These are phyloP conservation scores for Drosophila cognata DNA, from an alignment of 2,888 invertebrate species.

Conservation along the genomic window DNA sequence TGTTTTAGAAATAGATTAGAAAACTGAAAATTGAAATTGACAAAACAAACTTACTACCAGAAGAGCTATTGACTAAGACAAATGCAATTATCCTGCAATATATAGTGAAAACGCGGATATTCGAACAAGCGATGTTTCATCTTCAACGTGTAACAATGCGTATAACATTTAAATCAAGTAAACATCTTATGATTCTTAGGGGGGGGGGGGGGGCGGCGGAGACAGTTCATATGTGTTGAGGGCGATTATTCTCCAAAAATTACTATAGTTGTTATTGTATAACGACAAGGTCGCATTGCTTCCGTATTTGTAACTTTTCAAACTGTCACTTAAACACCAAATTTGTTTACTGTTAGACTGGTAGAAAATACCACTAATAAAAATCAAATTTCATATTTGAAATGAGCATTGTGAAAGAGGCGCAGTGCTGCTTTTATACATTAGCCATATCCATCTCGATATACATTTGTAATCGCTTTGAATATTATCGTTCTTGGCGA, in stretches of 20 bases:
- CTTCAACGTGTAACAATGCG: neutral
- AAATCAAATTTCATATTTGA: neutral
- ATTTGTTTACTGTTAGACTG: neutral
- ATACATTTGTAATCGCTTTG: constrained; percentile 16
- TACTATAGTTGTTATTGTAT: constrained; percentile 13
- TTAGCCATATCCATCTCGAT: constrained; percentile 4
- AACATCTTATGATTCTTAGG: constrained; percentile 31
- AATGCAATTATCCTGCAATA: neutral
- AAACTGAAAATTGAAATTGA: neutral
- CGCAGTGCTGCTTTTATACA: constrained; percentile 7
- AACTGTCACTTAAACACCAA: neutral
- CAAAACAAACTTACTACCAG: constrained; percentile 13
- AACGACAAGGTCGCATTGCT: neutral
- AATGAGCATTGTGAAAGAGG: constrained; percentile 1
- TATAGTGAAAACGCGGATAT: neutral
- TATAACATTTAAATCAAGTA: neutral
- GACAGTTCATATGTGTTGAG: constrained; percentile 31
- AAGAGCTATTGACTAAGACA: neutral
- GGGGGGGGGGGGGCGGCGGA: neutral
- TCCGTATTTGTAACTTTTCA: neutral
- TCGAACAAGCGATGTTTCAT: constrained; percentile 15
- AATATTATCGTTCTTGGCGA: constrained; percentile 31
- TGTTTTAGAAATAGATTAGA: neutral
- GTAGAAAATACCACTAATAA: constrained; percentile 15
- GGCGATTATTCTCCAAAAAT: constrained; percentile 20